Percentiles rank a stretch among this genome's conserved stretches.
Evolutionary conservation across 2,797 vertebrate genomes (phyloP).

Genomic region (Agapornis canus): DNA sequence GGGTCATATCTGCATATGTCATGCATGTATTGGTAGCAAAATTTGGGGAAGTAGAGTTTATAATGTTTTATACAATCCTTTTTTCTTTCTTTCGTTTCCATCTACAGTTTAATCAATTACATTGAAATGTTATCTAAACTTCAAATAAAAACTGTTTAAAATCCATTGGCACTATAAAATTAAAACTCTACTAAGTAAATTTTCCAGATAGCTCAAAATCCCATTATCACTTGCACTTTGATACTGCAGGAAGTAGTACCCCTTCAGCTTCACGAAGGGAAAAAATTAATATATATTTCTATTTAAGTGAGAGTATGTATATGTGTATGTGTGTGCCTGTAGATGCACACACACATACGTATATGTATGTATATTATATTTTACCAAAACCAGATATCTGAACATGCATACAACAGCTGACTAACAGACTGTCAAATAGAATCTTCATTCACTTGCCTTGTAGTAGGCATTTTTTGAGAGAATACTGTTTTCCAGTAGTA

Average conservation of each 20-base stretch:
- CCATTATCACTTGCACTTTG: background rate
- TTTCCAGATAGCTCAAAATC: background rate
- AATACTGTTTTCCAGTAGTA: background rate
- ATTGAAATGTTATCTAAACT: background rate
- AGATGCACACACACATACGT: background rate
- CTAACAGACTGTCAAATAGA: background rate
- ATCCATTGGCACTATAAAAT: background rate
- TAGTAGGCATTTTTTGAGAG: background rate
- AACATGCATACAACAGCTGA: background rate
- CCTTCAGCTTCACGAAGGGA: background rate
- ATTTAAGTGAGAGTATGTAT: background rate
- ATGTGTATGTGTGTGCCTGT: background rate
- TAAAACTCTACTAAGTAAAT: background rate
- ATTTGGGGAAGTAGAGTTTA: background rate
- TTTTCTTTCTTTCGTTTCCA: background rate
- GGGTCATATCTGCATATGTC: slow-evolving; percentile 6
- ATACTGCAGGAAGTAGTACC: background rate
- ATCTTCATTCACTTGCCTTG: background rate
- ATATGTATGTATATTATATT: background rate
- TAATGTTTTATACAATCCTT: background rate
- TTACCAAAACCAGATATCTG: background rate
- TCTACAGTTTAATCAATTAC: background rate
- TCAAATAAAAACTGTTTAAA: background rate
- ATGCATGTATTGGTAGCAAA: background rate
- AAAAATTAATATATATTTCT: background rate